Evolutionary conservation across 1,140 invertebrate species (phyloP), one percentile per base, ranked within the genome.

Genomic region (Sarcophaga peregrina): DNA sequence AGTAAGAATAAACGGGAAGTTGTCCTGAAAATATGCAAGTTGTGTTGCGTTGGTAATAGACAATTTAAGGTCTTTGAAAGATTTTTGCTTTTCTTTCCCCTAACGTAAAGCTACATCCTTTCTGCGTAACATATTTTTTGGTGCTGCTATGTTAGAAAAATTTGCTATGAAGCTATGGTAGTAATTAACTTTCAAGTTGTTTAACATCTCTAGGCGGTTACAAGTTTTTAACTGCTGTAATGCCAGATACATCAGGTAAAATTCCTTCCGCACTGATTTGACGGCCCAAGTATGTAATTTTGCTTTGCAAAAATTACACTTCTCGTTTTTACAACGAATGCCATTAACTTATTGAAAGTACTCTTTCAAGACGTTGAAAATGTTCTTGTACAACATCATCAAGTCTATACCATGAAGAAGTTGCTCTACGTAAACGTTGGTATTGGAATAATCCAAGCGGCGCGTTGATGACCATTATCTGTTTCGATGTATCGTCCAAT

Each of bases 281-380:
- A 80, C 87, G 85, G 1, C 87, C 86, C 20, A 87, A 84, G 47
- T 88, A 88, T 82, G 86, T 85, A 47, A 87, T 84, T 76, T 82
- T 83, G 20, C 84, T 80, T 62, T 80, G 62, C 7, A 87, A 86
- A 86, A 86, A 37, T 37, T 37, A 37, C 25, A 37, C 4, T 37
- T 37, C 25, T 37, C 25, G 1, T 52, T 73, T 74, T 9, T 86
- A 86, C 86, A 85, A 25, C 20, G 17, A 82, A 87, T 37, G 25
- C 25, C 25, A 37, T 37, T 73, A 76, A 6, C 47, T 5, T n/a
- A 13, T n/a, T 17, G 46, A 9, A 15, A 75, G 17, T 25, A 74
- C 13, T 3, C 62, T 52, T 37, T 54, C 54, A 13, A 58, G 11
- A 15, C 58, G 13, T 20, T 81, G 80, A 68, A 73, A 82, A 80